Conservation (phyloP, 2,888 invertebrate species). For the Eutolmus rufibarbis region DNA sequence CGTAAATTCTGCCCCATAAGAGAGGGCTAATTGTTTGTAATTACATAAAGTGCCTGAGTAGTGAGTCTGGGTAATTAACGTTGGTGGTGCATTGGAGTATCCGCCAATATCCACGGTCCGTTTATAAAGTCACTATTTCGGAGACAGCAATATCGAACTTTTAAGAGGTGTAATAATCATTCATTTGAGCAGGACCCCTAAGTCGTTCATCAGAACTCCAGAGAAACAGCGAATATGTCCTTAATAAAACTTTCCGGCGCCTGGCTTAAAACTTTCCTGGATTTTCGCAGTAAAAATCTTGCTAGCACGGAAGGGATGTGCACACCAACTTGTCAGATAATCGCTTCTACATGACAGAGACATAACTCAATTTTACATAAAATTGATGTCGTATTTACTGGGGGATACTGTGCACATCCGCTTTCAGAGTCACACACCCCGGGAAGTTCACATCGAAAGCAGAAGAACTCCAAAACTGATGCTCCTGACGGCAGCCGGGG, state of each 20-base stretch:
- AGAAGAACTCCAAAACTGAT: neutral
- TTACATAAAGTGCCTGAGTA: neutral
- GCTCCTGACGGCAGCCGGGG: neutral
- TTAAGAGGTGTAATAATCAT: slow-evolving; percentile 27
- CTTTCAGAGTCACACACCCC: neutral
- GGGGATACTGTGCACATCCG: slow-evolving; percentile 5
- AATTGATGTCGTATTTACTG: slow-evolving; percentile 40
- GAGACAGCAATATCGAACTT: neutral
- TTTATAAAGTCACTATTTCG: neutral
- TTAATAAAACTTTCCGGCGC: slow-evolving; percentile 39
- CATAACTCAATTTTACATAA: slow-evolving; percentile 42
- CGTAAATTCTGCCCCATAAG: neutral
- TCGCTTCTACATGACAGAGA: slow-evolving; percentile 30
- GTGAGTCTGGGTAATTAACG: neutral
- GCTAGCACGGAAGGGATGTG: neutral
- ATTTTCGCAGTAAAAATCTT: slow-evolving; percentile 34
- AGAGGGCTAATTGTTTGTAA: neutral
- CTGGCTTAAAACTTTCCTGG: slow-evolving; percentile 16
- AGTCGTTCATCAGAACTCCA: neutral
- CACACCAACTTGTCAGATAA: slow-evolving; percentile 34
- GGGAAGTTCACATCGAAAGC: neutral
- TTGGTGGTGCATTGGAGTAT: neutral
- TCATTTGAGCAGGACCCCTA: neutral
- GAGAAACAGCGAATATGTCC: neutral
- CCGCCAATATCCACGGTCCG: neutral